phyloP scores from a whole-genome alignment of 2,888 invertebrate species.

The Megaustenia siamemsis region DNA sequence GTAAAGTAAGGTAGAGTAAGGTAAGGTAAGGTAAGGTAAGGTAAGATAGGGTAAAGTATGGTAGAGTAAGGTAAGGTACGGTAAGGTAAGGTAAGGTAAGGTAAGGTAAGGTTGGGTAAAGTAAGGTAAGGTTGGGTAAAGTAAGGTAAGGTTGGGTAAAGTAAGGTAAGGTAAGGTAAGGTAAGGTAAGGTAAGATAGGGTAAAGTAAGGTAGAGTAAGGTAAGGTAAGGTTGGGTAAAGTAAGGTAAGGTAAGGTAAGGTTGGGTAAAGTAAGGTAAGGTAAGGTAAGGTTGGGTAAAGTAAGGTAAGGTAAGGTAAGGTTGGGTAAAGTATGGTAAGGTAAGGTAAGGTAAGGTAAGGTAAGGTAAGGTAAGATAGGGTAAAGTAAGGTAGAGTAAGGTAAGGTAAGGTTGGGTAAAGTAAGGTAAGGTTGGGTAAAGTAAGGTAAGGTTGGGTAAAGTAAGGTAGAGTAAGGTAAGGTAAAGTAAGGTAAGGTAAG shows the following conservation, averaged over 20 bases:
- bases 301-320: slow-evolving; percentile 6
- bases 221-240: not conserved
- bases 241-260: too few relatives aligned
- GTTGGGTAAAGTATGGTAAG: not conserved
- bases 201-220: not conserved
- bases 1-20: slow-evolving; percentile 9
- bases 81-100: not conserved
- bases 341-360: not conserved
- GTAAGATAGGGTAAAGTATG: slow-evolving; percentile 1
- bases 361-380: not conserved
- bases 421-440: not conserved
- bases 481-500: not conserved
- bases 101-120: not conserved
- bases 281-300: not conserved
- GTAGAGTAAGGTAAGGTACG: too few relatives aligned
- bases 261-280: not conserved
- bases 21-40: slow-evolving; percentile 18
- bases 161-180: slow-evolving; percentile 31
- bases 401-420: not conserved
- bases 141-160: slow-evolving; percentile 20
- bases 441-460: not conserved
- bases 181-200: slow-evolving; percentile 4
- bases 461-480: slow-evolving; percentile 23
- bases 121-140: not conserved
- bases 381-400: slow-evolving; percentile 7